Evolutionary conservation across 2,113 vertebrate genomes (phyloP).

Genomic region (Psophia crepitans): DNA sequence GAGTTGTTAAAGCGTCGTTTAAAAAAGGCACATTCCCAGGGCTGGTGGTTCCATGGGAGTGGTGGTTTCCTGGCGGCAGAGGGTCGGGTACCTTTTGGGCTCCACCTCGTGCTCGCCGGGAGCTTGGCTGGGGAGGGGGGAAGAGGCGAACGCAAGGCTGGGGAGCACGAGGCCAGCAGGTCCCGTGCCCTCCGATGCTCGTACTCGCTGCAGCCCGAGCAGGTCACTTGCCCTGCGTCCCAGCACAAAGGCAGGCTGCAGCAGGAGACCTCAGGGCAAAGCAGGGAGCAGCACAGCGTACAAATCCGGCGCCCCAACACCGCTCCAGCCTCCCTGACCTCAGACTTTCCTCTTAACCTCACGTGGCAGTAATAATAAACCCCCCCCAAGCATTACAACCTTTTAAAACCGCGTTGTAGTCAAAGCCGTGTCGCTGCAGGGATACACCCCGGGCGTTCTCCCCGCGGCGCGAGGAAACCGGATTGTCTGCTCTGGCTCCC

Average conservation of each 20-base stretch:
- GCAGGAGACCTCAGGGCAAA: neutral
- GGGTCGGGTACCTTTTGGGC: too few species aligned
- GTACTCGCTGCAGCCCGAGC: neutral
- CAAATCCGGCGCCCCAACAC: neutral
- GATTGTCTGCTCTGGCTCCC: neutral
- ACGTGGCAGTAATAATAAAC: neutral
- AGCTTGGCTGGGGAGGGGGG: neutral
- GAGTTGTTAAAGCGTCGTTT: neutral
- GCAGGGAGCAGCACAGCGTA: neutral
- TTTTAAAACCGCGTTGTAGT: neutral
- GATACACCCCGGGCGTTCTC: neutral
- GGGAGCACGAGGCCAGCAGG: neutral
- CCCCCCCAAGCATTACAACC: neutral
- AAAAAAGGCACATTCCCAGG: accelerated
- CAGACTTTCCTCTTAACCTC: neutral
- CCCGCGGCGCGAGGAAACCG: neutral
- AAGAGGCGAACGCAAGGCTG: accelerated
- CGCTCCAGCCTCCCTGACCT: neutral
- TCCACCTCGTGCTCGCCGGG: accelerated
- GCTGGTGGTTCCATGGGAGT: neutral
- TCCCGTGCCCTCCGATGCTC: too few species aligned
- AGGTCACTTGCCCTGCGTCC: accelerated
- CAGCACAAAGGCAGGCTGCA: accelerated
- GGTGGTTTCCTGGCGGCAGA: too few species aligned
- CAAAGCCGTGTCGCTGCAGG: neutral